phyloP scores from a whole-genome alignment of 2,113 vertebrate genomes.

The Gasterosteus aculeatus region DNA sequence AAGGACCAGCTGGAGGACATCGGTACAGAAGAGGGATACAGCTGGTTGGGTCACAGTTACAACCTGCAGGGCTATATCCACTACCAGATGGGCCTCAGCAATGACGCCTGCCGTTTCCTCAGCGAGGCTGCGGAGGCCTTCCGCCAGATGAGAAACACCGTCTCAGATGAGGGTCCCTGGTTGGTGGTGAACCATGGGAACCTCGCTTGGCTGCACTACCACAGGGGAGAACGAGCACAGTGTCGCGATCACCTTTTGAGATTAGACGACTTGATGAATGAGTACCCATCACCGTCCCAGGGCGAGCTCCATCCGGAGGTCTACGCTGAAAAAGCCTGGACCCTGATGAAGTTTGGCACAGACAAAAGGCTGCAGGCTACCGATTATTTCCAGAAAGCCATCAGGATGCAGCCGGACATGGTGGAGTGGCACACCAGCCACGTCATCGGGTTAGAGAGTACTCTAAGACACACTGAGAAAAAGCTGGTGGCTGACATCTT shows the following conservation, averaged over 20 bases:
- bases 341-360: conserved; percentile 58
- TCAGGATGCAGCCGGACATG: conserved; percentile 65
- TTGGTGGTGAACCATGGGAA: conserved; percentile 70
- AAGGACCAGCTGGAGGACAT: conserved; percentile 63
- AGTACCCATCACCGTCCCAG: conserved; percentile 47
- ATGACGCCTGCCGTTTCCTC: conserved; percentile 48
- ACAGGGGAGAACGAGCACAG: conserved; percentile 23
- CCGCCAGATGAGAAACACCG: conserved; percentile 53
- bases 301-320: conserved; percentile 65
- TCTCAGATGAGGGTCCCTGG: conserved; percentile 68
- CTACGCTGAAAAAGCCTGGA: conserved; percentile 73
- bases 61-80: conserved; percentile 70
- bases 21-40: conserved; percentile 31
- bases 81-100: neutral
- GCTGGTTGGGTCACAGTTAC: conserved; percentile 72
- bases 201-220: conserved; percentile 68
- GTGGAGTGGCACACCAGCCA: conserved; percentile 65
- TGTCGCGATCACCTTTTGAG: conserved; percentile 47
- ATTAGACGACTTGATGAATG: conserved; percentile 13
- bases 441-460: conserved; percentile 1
- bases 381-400: conserved; percentile 65
- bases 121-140: conserved; percentile 59
- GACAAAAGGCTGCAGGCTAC: conserved; percentile 25
- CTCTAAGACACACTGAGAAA: neutral
- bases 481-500: conserved; percentile 1